Percentiles rank a stretch among this genome's conserved stretches.
Evolutionary conservation across 2,113 vertebrate species (phyloP).

Genomic region (Oceanites oceanicus): DNA sequence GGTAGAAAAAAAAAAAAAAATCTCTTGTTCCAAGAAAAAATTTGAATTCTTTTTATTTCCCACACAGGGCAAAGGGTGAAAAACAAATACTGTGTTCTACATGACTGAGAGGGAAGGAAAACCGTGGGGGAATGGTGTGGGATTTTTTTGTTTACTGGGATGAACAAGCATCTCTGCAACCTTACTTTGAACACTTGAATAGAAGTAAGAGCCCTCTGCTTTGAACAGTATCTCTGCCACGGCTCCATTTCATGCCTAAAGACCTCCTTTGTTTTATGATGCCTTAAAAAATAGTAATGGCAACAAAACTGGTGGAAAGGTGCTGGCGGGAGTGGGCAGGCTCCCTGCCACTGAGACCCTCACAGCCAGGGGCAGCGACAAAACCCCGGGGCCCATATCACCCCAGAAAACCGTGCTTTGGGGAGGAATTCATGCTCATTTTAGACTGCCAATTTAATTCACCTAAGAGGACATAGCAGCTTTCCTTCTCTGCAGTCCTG

Average conservation of each 20-base stretch:
- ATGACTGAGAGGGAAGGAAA: background rate
- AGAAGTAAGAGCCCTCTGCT: background rate
- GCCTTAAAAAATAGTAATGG: background rate
- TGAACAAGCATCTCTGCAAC: background rate
- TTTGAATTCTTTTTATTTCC: accelerated
- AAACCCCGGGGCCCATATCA: background rate
- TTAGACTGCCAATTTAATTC: background rate
- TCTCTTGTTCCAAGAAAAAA: background rate
- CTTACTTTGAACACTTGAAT: background rate
- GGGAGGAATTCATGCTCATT: background rate
- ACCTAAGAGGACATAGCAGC: background rate
- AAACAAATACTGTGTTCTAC: background rate
- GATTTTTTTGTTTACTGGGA: background rate
- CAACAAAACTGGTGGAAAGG: background rate
- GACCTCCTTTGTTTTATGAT: background rate
- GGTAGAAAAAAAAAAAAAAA: background rate
- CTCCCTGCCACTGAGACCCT: background rate
- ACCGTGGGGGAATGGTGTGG: accelerated
- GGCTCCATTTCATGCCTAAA: background rate
- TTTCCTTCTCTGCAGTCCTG: background rate
- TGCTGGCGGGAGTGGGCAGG: background rate
- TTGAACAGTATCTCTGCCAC: background rate
- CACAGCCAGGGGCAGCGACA: background rate
- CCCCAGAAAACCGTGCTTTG: background rate
- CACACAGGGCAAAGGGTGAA: background rate